Conservation (phyloP, 2,888 invertebrate genomes). For the Notodonta dromedarius region DNA sequence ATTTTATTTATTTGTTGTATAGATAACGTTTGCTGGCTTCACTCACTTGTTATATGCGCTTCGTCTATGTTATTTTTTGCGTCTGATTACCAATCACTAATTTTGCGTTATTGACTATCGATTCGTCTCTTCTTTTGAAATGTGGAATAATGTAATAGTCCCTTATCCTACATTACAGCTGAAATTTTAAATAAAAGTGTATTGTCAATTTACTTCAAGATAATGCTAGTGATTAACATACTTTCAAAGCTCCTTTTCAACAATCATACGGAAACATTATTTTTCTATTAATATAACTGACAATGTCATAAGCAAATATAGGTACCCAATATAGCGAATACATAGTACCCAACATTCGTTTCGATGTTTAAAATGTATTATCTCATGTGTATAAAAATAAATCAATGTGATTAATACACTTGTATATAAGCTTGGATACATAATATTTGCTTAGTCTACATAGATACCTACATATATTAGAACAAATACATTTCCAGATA, state of each 20-base stretch:
- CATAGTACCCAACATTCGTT: slow-evolving; percentile 20
- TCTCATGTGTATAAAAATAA: slow-evolving; percentile 30
- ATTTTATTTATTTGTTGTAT: too few species aligned
- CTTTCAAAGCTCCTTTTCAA: too few species aligned
- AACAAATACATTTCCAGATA: not conserved
- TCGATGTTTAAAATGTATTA: slow-evolving; percentile 13
- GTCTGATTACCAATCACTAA: too few species aligned
- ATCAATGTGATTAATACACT: slow-evolving; percentile 34
- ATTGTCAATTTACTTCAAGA: slow-evolving; percentile 14
- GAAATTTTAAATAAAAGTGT: slow-evolving; percentile 14
- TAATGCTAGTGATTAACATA: too few species aligned
- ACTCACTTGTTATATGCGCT: too few species aligned
- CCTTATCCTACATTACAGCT: slow-evolving; percentile 9
- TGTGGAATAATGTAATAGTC: not conserved
- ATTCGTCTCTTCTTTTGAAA: too few species aligned
- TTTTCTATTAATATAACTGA: slow-evolving; percentile 15
- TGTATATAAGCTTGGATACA: slow-evolving; percentile 16
- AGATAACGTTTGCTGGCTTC: too few species aligned
- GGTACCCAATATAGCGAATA: not conserved
- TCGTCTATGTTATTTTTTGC: too few species aligned
- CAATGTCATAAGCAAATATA: slow-evolving; percentile 18
- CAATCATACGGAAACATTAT: not conserved
- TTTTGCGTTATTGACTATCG: too few species aligned
- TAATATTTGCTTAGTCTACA: slow-evolving; percentile 21
- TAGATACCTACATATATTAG: not conserved